Evolutionary conservation across 2,113 vertebrate species (phyloP).

Genomic region (Hypomesus transpacificus): DNA sequence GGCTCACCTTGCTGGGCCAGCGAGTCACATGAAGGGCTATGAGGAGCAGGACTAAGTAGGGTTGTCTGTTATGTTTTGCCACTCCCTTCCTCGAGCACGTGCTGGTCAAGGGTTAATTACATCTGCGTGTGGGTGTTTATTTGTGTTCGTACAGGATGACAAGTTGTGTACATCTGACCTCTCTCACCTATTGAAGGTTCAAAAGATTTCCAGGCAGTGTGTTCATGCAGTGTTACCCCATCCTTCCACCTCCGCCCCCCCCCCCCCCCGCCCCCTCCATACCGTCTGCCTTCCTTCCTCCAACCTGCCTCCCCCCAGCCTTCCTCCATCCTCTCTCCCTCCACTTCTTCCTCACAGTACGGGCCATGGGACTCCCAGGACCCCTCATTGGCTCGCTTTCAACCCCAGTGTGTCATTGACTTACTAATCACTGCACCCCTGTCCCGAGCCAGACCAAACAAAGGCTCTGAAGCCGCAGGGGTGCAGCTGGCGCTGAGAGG

Average conservation of each 20-base stretch:
- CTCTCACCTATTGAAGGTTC: neutral
- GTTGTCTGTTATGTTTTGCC: slow-evolving; percentile 15
- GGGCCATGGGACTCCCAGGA: neutral
- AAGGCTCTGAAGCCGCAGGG: neutral
- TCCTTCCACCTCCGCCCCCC: neutral
- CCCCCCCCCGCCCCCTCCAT: neutral
- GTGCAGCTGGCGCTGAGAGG: neutral
- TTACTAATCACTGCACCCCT: neutral
- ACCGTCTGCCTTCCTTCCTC: neutral
- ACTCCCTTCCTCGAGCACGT: slow-evolving; percentile 8
- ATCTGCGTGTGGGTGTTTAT: slow-evolving; percentile 22
- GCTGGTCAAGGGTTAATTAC: slow-evolving; percentile 20
- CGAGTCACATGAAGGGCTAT: slow-evolving; percentile 22
- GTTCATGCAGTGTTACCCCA: neutral
- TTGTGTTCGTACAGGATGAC: neutral
- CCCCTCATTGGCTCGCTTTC: neutral
- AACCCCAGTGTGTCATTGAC: neutral
- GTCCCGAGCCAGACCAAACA: slow-evolving; percentile 1
- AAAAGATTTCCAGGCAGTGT: neutral
- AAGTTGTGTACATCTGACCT: neutral
- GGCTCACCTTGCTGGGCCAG: slow-evolving; percentile 13
- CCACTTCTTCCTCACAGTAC: neutral
- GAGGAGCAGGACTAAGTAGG: neutral
- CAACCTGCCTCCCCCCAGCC: neutral
- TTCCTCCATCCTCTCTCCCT: neutral